Evolutionary conservation across 2,113 vertebrate species (phyloP).

Genomic region (Lates calcarifer): DNA sequence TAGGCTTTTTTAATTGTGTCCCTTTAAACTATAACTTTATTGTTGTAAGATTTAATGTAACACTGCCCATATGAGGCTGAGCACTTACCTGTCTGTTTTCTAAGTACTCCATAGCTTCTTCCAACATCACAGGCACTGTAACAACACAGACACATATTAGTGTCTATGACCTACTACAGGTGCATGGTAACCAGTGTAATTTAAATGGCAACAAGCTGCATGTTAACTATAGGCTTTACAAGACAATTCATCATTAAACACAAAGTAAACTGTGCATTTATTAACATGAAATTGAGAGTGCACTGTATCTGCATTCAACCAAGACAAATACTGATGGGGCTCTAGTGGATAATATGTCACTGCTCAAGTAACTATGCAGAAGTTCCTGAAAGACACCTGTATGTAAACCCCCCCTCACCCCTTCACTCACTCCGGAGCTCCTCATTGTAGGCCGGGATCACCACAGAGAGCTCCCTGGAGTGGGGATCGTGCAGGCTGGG

Average conservation of each 20-base stretch:
- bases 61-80: background rate
- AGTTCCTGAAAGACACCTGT: background rate
- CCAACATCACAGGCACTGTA: slow-evolving; percentile 96
- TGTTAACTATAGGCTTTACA: background rate
- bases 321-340: background rate
- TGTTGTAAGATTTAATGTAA: background rate
- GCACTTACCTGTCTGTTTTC: slow-evolving; percentile 92
- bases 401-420: too few relatives aligned
- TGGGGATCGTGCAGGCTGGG: slow-evolving; percentile 88
- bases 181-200: background rate
- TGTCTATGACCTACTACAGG: background rate
- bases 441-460: slow-evolving; percentile 96
- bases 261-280: background rate
- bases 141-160: slow-evolving; percentile 33
- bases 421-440: slow-evolving; percentile 85
- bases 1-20: background rate
- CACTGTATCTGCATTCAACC: background rate
- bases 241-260: background rate
- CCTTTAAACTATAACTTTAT: background rate
- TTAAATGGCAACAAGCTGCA: background rate
- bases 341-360: too few relatives aligned
- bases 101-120: slow-evolving; percentile 94
- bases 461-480: slow-evolving; percentile 90
- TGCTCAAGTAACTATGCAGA: background rate
- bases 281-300: background rate